Base-by-base conservation (phyloP, 1,140 invertebrate species). In the Papilio glaucus region DNA sequence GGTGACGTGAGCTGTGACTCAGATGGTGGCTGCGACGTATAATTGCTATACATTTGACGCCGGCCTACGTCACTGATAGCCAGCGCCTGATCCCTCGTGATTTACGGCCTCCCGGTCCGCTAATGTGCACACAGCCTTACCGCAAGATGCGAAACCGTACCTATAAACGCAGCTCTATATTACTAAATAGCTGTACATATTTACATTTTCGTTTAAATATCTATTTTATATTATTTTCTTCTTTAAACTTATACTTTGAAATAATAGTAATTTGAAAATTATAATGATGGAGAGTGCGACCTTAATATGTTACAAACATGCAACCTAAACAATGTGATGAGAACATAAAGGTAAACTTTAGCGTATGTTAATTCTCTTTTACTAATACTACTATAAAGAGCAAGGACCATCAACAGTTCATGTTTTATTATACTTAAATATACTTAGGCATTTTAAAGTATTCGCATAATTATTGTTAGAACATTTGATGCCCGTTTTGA, bases 51-150 rank as follows among this genome's bases (percentile, higher is more conserved):
- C 33, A 71, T 77, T 79, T 76, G 79, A 73, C 73, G 80, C 71
- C 76, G 77, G 82, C 77, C 70, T 61, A 62, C 72, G 84, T 87
- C 79, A 81, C 83, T 78, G 85, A 87, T 86, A 86, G 81, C 81
- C 78, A 76, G 76, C 49, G 45, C 78, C 39, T 84, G 84, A 89
- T 88, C 84, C 85, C 75, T 53, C 41, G 72, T 86, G 88, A 88
- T 90, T 90, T 88, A 90, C 81, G 79, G 75, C 73, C 72, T 67
- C 69, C 67, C 37, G 73, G 53, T 62, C 68, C 77, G 75, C 76
- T 82, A 82, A 85, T 84, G 76, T 81, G 80, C 74, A 78, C 77
- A 63, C 78, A 76, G 77, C 75, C 73, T 78, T 79, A 71, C 75
- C 74, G 73, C 71, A 77, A 77, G 68, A 72, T 76, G 65, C 75